Evolutionary conservation across 2,888 invertebrate species (phyloP).

Genomic region (Rutpela maculata): DNA sequence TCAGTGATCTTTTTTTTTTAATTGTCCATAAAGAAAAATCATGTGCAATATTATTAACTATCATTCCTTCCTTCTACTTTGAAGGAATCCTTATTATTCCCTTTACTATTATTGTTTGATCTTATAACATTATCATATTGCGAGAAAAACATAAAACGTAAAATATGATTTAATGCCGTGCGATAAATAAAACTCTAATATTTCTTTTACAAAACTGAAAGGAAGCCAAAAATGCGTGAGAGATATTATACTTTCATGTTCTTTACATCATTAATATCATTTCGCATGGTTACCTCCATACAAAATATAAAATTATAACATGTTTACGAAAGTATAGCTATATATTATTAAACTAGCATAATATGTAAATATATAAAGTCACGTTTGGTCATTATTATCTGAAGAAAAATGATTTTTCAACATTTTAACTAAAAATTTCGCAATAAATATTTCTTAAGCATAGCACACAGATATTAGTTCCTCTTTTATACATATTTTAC

Average conservation of each 20-base stretch:
- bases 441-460: neutral
- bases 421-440: neutral
- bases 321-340: neutral
- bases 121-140: no score
- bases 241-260: neutral
- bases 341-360: neutral
- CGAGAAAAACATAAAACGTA: no score
- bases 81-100: no score
- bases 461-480: neutral
- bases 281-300: neutral
- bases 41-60: no score
- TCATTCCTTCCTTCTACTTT: no score
- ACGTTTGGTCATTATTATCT: neutral
- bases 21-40: no score
- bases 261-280: conserved; percentile 4
- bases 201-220: neutral
- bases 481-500: no score
- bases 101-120: no score
- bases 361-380: neutral
- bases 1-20: no score
- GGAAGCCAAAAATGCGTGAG: conserved; percentile 2
- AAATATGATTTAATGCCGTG: neutral
- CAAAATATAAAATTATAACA: neutral
- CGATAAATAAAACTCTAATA: neutral
- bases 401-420: neutral